Conservation (phyloP, 2,888 invertebrate genomes). For the Agonopterix alstromeriana region DNA sequence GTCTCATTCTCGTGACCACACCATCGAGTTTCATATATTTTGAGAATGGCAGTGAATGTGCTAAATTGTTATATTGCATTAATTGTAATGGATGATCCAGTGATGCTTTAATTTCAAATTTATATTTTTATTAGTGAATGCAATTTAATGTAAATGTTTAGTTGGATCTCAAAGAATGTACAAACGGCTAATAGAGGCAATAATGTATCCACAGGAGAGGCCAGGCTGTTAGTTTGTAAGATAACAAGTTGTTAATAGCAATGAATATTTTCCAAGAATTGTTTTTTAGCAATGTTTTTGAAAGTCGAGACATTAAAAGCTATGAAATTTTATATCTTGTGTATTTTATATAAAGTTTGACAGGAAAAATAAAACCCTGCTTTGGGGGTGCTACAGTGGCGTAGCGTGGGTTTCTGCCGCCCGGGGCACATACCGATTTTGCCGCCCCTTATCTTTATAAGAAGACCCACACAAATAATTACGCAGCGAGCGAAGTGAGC, state of each 20-base stretch:
- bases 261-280: conserved; percentile 54
- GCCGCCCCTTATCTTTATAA: too few relatives aligned
- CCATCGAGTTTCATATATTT: too few relatives aligned
- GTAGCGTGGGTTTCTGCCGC: too few relatives aligned
- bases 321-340: conserved; percentile 29
- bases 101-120: conserved; percentile 27
- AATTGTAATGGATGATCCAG: conserved; percentile 16
- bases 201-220: conserved; percentile 22
- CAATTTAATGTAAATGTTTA: conserved; percentile 24
- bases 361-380: not conserved
- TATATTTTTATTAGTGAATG: conserved; percentile 32
- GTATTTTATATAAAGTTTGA: not conserved
- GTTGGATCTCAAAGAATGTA: conserved; percentile 58
- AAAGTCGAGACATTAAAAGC: conserved; percentile 49
- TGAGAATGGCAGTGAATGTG: too few relatives aligned
- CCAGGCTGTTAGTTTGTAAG: conserved; percentile 49
- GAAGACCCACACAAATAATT: too few relatives aligned
- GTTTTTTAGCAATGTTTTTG: conserved; percentile 49
- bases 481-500: too few relatives aligned
- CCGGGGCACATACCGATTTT: too few relatives aligned
- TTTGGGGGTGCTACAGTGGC: too few relatives aligned
- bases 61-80: conserved; percentile 19
- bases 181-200: conserved; percentile 23
- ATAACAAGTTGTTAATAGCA: conserved; percentile 45
- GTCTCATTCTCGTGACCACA: too few relatives aligned